Evolutionary conservation across 2,888 invertebrate species (phyloP).

Genomic region (Ennomos fuscantarius): DNA sequence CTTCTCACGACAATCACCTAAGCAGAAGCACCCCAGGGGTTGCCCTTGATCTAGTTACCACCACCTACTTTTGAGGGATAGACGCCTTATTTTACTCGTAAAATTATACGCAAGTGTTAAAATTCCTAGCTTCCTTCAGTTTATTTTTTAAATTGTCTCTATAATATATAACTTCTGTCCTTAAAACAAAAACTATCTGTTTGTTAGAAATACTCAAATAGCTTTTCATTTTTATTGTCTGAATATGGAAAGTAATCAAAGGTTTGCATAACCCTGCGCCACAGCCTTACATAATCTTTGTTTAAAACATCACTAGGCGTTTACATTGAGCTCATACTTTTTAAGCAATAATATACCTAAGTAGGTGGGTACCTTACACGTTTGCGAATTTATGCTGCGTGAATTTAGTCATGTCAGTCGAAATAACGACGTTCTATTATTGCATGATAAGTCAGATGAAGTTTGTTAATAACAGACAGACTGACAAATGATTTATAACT

Average conservation of each 20-base stretch:
- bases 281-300: constrained; percentile 21
- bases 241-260: constrained; percentile 17
- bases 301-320: constrained; percentile 18
- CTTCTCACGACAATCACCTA: too few species aligned
- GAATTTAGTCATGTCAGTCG: constrained; percentile 26
- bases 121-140: too few species aligned
- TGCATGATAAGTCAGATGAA: constrained; percentile 33
- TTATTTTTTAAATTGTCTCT: too few species aligned
- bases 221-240: constrained; percentile 7
- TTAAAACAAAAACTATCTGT: too few species aligned
- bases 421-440: constrained; percentile 29
- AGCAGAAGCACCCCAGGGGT: too few species aligned
- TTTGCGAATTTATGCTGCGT: constrained; percentile 25
- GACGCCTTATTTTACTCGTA: too few species aligned
- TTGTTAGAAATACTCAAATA: neutral
- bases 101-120: too few species aligned
- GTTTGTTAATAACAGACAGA: constrained; percentile 8
- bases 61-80: too few species aligned
- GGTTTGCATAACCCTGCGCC: constrained; percentile 20
- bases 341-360: constrained; percentile 11
- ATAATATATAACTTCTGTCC: too few species aligned
- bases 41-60: too few species aligned
- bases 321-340: constrained; percentile 16
- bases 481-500: constrained; percentile 21
- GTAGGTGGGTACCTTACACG: constrained; percentile 8